Percentiles rank a stretch among this genome's conserved stretches.
phyloP scores from a whole-genome alignment of 2,888 invertebrate species.

The Leucania comma region DNA sequence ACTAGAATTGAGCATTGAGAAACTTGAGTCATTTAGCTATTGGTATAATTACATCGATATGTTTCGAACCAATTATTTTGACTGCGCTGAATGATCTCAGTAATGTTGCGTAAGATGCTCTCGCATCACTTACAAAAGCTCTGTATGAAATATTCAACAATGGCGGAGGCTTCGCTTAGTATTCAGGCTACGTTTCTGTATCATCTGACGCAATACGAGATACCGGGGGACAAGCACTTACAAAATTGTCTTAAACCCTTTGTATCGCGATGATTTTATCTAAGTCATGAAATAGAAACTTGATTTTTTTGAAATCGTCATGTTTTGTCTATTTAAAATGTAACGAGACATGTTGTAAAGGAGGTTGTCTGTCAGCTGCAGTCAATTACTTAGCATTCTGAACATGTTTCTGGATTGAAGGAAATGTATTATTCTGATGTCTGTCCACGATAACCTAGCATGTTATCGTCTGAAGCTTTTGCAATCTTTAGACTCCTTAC shows the following conservation, averaged over 20 bases:
- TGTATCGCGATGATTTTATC: slow-evolving; percentile 61
- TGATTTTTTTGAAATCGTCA: slow-evolving; percentile 54
- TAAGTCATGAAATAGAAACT: slow-evolving; percentile 63
- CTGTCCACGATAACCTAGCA: slow-evolving; percentile 47
- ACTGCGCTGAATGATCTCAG: slow-evolving; percentile 46
- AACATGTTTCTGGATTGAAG: slow-evolving; percentile 54
- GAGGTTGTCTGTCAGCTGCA: slow-evolving; percentile 39
- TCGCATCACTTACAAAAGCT: slow-evolving; percentile 70
- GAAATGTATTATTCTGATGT: slow-evolving; percentile 51
- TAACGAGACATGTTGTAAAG: slow-evolving; percentile 50
- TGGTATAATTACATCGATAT: slow-evolving; percentile 42
- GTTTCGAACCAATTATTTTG: slow-evolving; percentile 48
- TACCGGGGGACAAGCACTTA: slow-evolving; percentile 69
- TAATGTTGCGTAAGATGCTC: slow-evolving; percentile 53
- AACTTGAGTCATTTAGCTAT: slow-evolving; percentile 24
- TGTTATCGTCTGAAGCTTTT: slow-evolving; percentile 49
- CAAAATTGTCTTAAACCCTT: slow-evolving; percentile 62
- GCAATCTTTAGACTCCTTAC: slow-evolving; percentile 48
- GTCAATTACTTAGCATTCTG: slow-evolving; percentile 51
- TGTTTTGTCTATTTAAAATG: slow-evolving; percentile 55
- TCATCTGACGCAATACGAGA: slow-evolving; percentile 78
- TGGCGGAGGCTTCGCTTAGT: slow-evolving; percentile 76
- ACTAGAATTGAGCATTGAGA: slow-evolving; percentile 52
- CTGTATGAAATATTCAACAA: slow-evolving; percentile 82
- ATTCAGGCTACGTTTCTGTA: slow-evolving; percentile 81